These are phyloP conservation scores for Pemphigus obesinymphae DNA, from an alignment of 1,140 invertebrate genomes.

Conservation along the genomic window DNA sequence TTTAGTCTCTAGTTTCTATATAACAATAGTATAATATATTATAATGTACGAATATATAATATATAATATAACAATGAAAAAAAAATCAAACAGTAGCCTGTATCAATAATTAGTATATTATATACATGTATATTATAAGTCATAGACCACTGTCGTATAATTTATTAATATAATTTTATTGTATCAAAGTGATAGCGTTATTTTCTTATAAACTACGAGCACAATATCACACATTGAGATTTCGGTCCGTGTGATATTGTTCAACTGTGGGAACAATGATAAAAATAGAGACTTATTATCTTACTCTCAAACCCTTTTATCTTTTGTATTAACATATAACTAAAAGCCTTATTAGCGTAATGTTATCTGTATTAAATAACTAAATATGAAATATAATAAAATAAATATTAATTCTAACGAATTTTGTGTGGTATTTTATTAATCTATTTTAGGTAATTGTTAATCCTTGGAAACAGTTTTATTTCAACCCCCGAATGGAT, in stretches of 20 bases:
- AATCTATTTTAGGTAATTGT: too few species aligned
- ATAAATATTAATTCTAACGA: background rate
- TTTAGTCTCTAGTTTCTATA: conserved; percentile 4
- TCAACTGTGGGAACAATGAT: conserved; percentile 34
- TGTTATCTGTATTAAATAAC: background rate
- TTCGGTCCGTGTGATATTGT: conserved; percentile 4
- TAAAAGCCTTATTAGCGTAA: conserved; percentile 32
- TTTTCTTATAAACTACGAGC: conserved; percentile 32
- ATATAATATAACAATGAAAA: background rate
- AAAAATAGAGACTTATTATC: conserved; percentile 31
- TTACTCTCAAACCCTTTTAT: conserved; percentile 16
- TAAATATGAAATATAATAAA: background rate
- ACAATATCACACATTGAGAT: conserved; percentile 9
- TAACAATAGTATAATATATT: background rate
- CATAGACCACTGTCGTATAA: background rate
- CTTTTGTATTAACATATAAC: background rate
- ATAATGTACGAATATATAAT: background rate
- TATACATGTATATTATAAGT: background rate
- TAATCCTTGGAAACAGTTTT: too few species aligned
- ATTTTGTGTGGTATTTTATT: background rate
- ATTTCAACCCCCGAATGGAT: too few species aligned
- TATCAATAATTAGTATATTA: background rate
- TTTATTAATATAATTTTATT: background rate
- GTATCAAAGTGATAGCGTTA: conserved; percentile 10
- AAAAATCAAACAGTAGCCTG: background rate